A percentile compares a stretch with the other conserved stretches of the same genome.
Conservation (phyloP, 2,113 vertebrate species). For the Larimichthys polyactis region DNA sequence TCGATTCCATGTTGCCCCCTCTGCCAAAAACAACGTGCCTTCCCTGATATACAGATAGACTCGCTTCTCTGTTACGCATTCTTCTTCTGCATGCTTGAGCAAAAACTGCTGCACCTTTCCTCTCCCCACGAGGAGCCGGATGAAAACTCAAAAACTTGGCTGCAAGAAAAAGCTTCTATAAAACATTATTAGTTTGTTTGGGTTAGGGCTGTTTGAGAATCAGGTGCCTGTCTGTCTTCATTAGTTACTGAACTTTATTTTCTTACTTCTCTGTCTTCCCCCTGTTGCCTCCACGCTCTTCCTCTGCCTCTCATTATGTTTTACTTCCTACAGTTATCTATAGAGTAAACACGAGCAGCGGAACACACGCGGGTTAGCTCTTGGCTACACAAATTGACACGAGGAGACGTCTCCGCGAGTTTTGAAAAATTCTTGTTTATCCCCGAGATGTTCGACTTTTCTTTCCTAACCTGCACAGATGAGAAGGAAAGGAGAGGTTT, state of each 20-base stretch:
- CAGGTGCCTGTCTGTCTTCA: background rate
- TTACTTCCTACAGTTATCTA: background rate
- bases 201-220: background rate
- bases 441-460: background rate
- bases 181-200: background rate
- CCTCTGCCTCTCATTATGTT: background rate
- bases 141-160: conserved; percentile 9
- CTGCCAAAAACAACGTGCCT: background rate
- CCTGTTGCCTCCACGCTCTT: background rate
- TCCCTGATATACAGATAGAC: conserved; percentile 8
- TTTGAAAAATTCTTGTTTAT: background rate
- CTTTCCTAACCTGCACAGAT: background rate
- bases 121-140: background rate
- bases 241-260: background rate
- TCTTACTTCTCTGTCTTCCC: background rate
- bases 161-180: background rate
- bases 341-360: no score
- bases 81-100: conserved; percentile 3
- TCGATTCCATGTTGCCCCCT: background rate
- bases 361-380: no score
- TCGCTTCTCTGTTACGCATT: background rate
- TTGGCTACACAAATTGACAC: background rate
- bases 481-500: background rate
- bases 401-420: background rate
- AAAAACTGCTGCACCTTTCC: background rate